These are phyloP conservation scores for Caenorhabditis tropicalis DNA, from an alignment of 1,140 invertebrate species.

Conservation along the genomic window DNA sequence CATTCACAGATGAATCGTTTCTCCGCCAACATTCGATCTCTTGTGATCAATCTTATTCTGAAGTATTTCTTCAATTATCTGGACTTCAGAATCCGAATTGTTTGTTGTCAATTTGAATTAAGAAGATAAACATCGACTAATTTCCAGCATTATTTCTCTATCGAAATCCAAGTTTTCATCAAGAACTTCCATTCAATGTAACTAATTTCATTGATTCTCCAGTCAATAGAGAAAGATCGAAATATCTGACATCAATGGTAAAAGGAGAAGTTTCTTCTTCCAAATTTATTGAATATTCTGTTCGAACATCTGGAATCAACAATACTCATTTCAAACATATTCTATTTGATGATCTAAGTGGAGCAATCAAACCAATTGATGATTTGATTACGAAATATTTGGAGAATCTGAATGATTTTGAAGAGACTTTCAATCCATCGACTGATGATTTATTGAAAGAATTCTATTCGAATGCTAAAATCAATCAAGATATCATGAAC, in stretches of 20 bases:
- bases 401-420: not conserved
- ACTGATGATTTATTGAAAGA: not conserved
- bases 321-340: constrained; percentile 26
- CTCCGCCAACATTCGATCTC: constrained; percentile 15
- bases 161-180: constrained; percentile 33
- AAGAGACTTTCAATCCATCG: not conserved
- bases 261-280: not conserved
- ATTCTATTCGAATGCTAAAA: not conserved
- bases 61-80: constrained; percentile 13
- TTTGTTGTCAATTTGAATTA: not conserved
- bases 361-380: not conserved
- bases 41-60: not conserved
- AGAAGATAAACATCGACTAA: not conserved
- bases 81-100: not conserved
- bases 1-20: constrained; percentile 1
- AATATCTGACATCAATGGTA: constrained; percentile 13
- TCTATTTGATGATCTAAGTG: constrained; percentile 10
- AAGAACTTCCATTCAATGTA: constrained; percentile 17
- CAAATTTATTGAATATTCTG: constrained; percentile 26
- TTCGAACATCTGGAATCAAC: constrained; percentile 24
- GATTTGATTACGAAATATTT: not conserved
- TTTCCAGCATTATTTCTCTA: constrained; percentile 2
- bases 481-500: not conserved
- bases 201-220: constrained; percentile 21
- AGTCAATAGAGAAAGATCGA: constrained; percentile 15